Evolutionary conservation across 2,113 vertebrate species (phyloP).

Genomic region (Varanus komodoensis): DNA sequence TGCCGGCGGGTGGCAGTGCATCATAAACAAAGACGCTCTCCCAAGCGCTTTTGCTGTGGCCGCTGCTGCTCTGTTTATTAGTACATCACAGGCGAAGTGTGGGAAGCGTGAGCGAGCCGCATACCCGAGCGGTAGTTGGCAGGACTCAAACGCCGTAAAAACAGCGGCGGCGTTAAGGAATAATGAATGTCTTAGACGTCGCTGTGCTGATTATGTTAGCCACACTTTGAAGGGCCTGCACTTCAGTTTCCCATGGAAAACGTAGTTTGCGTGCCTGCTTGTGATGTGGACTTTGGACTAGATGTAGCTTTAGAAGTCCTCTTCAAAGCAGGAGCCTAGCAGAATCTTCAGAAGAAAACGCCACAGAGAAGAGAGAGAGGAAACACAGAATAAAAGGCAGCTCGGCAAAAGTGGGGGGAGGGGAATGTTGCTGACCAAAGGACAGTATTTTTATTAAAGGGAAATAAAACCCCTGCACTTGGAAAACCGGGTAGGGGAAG

Average conservation of each 20-base stretch:
- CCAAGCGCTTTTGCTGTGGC: neutral
- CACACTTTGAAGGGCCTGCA: neutral
- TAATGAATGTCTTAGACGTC: neutral
- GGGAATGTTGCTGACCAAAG: neutral
- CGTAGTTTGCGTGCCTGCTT: neutral
- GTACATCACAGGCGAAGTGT: neutral
- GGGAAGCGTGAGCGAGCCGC: accelerated
- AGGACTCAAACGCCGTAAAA: neutral
- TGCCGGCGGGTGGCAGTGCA: slow-evolving; percentile 73
- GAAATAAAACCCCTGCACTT: neutral
- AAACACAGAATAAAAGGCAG: slow-evolving; percentile 5
- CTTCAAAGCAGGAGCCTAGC: slow-evolving; percentile 21
- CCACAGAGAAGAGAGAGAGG: neutral
- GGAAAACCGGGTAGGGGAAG: neutral
- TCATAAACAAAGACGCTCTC: slow-evolving; percentile 39
- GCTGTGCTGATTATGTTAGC: neutral
- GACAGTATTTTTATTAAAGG: neutral
- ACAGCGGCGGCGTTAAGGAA: neutral
- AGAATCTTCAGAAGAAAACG: neutral
- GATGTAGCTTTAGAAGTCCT: neutral
- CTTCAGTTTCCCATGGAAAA: neutral
- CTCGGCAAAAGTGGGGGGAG: neutral
- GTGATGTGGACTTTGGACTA: neutral
- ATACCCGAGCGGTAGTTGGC: slow-evolving; percentile 31
- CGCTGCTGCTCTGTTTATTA: slow-evolving; percentile 16